Percentiles rank a stretch among this genome's conserved stretches.
Evolutionary conservation across 2,888 invertebrate species (phyloP).

Genomic region (Peribatodes rhomboidaria): DNA sequence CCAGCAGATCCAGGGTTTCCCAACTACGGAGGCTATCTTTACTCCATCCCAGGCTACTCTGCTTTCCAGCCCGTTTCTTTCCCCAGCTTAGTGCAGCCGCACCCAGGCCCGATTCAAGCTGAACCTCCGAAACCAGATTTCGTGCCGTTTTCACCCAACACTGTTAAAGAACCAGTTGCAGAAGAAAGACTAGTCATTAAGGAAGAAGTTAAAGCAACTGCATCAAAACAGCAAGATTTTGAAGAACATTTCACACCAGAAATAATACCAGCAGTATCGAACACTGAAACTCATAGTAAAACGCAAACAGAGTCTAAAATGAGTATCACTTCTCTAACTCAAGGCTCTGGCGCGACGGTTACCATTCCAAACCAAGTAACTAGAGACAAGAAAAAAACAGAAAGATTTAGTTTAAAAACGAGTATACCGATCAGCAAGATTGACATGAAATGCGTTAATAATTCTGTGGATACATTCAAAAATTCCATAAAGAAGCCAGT

Average conservation of each 20-base stretch:
- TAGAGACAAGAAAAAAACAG: slow-evolving; percentile 74
- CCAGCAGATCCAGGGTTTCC: slow-evolving; percentile 71
- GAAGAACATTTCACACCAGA: slow-evolving; percentile 77
- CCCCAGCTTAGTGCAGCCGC: slow-evolving; percentile 61
- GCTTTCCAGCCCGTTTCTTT: slow-evolving; percentile 79
- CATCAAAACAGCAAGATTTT: slow-evolving; percentile 68
- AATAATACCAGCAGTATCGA: slow-evolving; percentile 62
- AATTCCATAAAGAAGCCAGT: slow-evolving; percentile 49
- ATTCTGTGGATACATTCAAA: slow-evolving; percentile 42
- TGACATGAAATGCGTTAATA: slow-evolving; percentile 78
- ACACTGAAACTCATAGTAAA: slow-evolving; percentile 52
- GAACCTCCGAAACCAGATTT: slow-evolving; percentile 60
- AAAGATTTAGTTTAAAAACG: slow-evolving; percentile 79
- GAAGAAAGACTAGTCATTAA: slow-evolving; percentile 45
- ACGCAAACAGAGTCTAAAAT: slow-evolving; percentile 64
- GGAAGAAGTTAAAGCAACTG: slow-evolving; percentile 48
- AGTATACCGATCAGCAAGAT: slow-evolving; percentile 83
- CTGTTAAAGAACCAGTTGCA: slow-evolving; percentile 50
- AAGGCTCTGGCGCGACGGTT: slow-evolving; percentile 70
- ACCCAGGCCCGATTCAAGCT: slow-evolving; percentile 52
- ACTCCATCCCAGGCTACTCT: slow-evolving; percentile 80
- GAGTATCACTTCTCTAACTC: slow-evolving; percentile 69
- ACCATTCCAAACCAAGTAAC: slow-evolving; percentile 51
- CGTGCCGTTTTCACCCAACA: slow-evolving; percentile 46
- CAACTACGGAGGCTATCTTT: slow-evolving; percentile 73